phyloP scores from a whole-genome alignment of 2,888 invertebrate genomes.

The Folsomia manolachei region DNA sequence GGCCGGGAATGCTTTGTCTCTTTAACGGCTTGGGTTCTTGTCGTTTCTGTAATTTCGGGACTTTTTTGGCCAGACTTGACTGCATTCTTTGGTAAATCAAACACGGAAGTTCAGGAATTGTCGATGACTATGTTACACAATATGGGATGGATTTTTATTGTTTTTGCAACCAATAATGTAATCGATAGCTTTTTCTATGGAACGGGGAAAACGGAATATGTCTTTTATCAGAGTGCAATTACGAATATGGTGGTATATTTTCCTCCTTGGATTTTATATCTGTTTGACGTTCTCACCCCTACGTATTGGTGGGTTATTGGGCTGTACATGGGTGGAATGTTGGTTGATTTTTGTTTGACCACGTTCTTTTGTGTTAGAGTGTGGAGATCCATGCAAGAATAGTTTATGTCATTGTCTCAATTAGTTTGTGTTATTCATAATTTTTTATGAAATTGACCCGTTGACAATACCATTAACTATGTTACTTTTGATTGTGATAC shows the following conservation, averaged over 20 bases:
- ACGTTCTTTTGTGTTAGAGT: slow-evolving; percentile 27
- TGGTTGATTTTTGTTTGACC: slow-evolving; percentile 38
- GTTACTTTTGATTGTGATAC: too few species aligned
- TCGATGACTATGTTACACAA: slow-evolving; percentile 35
- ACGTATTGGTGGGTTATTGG: slow-evolving; percentile 40
- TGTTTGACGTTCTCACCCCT: slow-evolving; percentile 25
- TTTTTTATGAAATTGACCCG: too few species aligned
- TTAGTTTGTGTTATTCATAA: too few species aligned
- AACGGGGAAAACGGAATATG: slow-evolving; percentile 34
- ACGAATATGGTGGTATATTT: slow-evolving; percentile 42
- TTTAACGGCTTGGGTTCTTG: slow-evolving; percentile 27
- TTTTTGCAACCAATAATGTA: slow-evolving; percentile 38
- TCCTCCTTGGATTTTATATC: slow-evolving; percentile 40
- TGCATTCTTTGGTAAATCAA: slow-evolving; percentile 35
- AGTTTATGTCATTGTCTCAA: background rate
- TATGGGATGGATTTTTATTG: slow-evolving; percentile 40
- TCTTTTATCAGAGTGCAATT: slow-evolving; percentile 39
- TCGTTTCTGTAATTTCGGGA: slow-evolving; percentile 20
- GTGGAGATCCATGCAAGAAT: slow-evolving; percentile 22
- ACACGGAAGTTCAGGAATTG: slow-evolving; percentile 28
- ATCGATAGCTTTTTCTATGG: slow-evolving; percentile 43
- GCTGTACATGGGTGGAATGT: slow-evolving; percentile 37
- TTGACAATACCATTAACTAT: too few species aligned
- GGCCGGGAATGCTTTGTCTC: slow-evolving; percentile 24
- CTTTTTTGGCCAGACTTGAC: slow-evolving; percentile 36